Conservation (phyloP, 2,113 vertebrate species). For the Dasyornis broadbenti region DNA sequence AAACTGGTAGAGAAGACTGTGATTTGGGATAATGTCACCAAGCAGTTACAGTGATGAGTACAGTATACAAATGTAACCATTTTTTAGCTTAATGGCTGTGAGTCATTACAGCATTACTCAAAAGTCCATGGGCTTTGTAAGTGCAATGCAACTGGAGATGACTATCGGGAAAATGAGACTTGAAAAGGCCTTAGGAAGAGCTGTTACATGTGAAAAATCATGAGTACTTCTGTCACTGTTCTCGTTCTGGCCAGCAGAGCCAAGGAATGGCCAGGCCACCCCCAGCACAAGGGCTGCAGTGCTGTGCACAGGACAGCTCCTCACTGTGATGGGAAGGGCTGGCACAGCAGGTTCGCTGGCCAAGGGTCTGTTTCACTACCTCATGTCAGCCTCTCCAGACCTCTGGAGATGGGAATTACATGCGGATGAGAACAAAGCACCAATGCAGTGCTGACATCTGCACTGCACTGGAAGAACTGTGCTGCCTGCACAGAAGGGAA, state of each 20-base stretch:
- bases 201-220: not conserved
- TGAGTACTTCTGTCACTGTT: not conserved
- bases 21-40: not conserved
- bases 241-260: not conserved
- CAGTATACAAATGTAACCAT: not conserved
- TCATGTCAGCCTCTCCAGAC: not conserved
- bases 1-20: not conserved
- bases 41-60: not conserved
- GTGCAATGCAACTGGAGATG: not conserved
- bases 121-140: not conserved
- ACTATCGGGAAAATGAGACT: not conserved
- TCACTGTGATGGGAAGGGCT: rapidly evolving
- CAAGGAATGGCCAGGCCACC: rapidly evolving
- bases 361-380: not conserved
- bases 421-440: not conserved
- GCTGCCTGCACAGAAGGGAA: not conserved
- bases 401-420: not conserved
- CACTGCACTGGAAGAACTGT: not conserved
- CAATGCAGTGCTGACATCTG: not conserved
- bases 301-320: not conserved
- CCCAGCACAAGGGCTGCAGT: rapidly evolving
- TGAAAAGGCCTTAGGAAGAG: not conserved
- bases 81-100: not conserved
- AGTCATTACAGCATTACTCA: not conserved
- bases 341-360: not conserved